Evolutionary conservation across 2,113 vertebrate genomes (phyloP).

Genomic region (Desmodus rotundus): DNA sequence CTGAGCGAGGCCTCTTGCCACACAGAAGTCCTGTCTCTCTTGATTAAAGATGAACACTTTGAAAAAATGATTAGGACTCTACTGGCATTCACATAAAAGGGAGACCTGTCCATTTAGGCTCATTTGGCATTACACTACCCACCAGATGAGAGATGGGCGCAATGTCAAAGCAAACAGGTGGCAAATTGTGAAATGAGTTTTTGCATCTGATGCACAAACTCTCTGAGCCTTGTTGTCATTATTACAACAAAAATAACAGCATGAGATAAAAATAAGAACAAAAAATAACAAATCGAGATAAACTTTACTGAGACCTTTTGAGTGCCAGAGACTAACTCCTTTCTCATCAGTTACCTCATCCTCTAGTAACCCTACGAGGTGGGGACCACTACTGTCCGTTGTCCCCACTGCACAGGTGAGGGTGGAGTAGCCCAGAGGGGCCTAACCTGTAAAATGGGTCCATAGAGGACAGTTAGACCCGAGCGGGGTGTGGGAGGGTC

Average conservation of each 20-base stretch:
- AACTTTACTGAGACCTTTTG: not conserved
- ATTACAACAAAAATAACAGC: not conserved
- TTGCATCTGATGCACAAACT: not conserved
- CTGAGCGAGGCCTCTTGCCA: not conserved
- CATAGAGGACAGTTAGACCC: not conserved
- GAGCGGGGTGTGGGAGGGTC: not conserved
- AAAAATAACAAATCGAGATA: not conserved
- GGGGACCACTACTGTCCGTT: not conserved
- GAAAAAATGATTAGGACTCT: conserved; percentile 5
- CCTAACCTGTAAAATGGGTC: not conserved
- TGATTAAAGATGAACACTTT: conserved; percentile 49
- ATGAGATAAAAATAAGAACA: not conserved
- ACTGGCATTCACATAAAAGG: not conserved
- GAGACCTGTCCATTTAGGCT: not conserved
- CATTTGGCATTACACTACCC: not conserved
- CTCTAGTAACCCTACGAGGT: not conserved
- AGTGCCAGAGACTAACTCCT: not conserved
- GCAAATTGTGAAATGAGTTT: not conserved
- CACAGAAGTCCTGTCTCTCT: conserved; percentile 6
- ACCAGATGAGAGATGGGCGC: not conserved
- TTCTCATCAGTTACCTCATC: not conserved
- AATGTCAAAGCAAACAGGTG: not conserved
- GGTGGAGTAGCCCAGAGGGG: not conserved
- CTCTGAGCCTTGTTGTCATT: not conserved
- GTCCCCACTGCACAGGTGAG: not conserved